A percentile compares a stretch with the other conserved stretches of the same genome.
These are phyloP conservation scores for Holothuria glaberrima DNA, from an alignment of 35 echinoderm and acorn worm genomes.

Conservation along the genomic window DNA sequence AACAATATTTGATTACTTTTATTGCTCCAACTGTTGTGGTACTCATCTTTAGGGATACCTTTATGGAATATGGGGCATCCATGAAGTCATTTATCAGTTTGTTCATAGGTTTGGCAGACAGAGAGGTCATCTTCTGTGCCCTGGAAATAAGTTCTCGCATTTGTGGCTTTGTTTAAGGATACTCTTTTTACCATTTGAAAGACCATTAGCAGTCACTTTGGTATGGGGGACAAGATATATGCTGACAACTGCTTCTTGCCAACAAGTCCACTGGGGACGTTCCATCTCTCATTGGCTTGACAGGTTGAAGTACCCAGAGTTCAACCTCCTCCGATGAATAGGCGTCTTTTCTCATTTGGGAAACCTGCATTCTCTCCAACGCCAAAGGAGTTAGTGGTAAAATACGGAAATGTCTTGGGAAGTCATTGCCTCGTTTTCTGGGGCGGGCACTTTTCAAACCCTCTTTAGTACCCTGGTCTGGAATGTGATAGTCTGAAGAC, in stretches of 20 bases:
- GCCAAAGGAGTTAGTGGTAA: slow-evolving; percentile 39
- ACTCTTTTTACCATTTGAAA: neutral
- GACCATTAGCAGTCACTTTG: slow-evolving; percentile 55
- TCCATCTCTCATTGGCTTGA: slow-evolving; percentile 50
- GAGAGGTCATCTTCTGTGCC: slow-evolving; percentile 18
- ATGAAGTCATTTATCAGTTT: slow-evolving; percentile 37
- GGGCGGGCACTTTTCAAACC: neutral
- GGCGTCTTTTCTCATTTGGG: neutral
- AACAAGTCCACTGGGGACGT: slow-evolving; percentile 47
- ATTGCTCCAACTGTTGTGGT: slow-evolving; percentile 36
- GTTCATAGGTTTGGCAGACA: slow-evolving; percentile 1
- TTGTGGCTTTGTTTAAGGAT: slow-evolving; percentile 29
- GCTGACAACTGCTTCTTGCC: slow-evolving; percentile 42
- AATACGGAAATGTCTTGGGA: slow-evolving; percentile 27
- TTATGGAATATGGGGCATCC: neutral
- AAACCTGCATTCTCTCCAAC: slow-evolving; percentile 36
- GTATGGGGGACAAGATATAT: slow-evolving; percentile 44
- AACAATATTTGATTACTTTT: slow-evolving; percentile 19
- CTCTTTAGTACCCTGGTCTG: slow-evolving; percentile 40
- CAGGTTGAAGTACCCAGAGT: slow-evolving; percentile 40
- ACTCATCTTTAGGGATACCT: slow-evolving; percentile 29
- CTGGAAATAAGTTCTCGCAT: slow-evolving; percentile 13
- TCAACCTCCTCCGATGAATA: slow-evolving; percentile 40
- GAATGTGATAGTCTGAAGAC: slow-evolving; percentile 22
- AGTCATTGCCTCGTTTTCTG: neutral